These are phyloP conservation scores for Iphiclides podalirius DNA, from an alignment of 2,888 invertebrate genomes.

Conservation along the genomic window DNA sequence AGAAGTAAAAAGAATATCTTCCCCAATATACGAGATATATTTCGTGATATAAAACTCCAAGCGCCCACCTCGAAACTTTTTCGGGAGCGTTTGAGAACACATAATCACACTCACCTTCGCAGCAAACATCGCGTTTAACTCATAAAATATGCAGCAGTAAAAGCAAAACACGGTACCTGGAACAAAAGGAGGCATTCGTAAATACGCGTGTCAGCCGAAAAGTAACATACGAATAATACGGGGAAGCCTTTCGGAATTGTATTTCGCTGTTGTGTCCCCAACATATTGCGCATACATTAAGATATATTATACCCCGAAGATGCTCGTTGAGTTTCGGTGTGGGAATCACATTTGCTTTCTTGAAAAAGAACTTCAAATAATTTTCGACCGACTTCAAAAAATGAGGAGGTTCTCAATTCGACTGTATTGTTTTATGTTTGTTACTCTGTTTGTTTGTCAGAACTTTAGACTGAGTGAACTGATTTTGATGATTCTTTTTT, in stretches of 20 bases:
- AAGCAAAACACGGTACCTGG: slow-evolving; percentile 57
- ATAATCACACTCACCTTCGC: slow-evolving; percentile 16
- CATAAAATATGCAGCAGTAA: slow-evolving; percentile 36
- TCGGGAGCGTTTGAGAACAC: slow-evolving; percentile 9
- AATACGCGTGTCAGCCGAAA: slow-evolving; percentile 39
- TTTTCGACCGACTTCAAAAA: no score
- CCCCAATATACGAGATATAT: not conserved
- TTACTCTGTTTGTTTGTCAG: no score
- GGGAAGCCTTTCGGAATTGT: not conserved
- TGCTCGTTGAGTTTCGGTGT: not conserved
- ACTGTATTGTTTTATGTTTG: no score
- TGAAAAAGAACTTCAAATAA: no score
- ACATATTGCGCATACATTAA: not conserved
- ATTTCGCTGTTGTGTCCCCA: slow-evolving; percentile 1
- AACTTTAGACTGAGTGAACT: no score
- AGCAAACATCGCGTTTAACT: slow-evolving; percentile 26
- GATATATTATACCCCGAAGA: not conserved
- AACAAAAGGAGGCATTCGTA: slow-evolving; percentile 50
- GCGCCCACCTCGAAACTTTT: slow-evolving; percentile 2
- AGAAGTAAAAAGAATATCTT: no score
- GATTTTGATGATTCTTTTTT: no score
- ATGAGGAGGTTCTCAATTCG: no score
- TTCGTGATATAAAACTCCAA: not conserved
- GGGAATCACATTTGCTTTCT: no score
- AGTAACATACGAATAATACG: slow-evolving; percentile 31